Evolutionary conservation across 2,888 invertebrate species (phyloP), one percentile per base, ranked within the genome.

Genomic region (Empis stercorea): DNA sequence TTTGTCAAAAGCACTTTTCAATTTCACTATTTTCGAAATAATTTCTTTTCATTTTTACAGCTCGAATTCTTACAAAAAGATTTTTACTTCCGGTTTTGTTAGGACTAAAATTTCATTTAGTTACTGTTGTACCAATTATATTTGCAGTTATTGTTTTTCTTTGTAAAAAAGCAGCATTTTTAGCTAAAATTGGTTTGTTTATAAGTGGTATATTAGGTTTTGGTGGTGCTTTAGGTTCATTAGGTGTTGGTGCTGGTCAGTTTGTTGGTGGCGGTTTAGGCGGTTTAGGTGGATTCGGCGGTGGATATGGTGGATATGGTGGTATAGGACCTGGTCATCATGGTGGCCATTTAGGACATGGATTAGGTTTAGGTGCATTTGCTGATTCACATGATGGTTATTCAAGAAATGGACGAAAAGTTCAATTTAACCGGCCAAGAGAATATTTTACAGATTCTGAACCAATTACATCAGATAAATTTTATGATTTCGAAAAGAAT

Each of bases 91-190:
- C 87, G 20, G 77, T 87, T 56, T 73, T 88, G 2, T 72, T 87
- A 11, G 87, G 87, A 9, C 76, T 87, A 54, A 87, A 87, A 67
- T 84, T 88, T 60, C 86, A 85, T 59, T 68, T 87, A 39, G 77
- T 81, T 2, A 82, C 85, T 1, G 62, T 88, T 49, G 68, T 87
- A 14, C 87, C 87, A 0, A 61, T 88, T 44, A 60, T 87, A 10
- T 77, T 88, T 51, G 85, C 84, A 1, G 61, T 78, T 10, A 65
- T 87, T 34, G 75, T 85, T 41, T 58, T 87, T 38, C 71, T 87
- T 3, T 80, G 84, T 16, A 87, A 87, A 60, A 88, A 88, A 59
- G 85, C 86, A 0, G 73, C 86, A 40, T 61, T 87, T 2, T 59
- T 88, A 14, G 82, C 83, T 41, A 87, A 88, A 62, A 52, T 87